Percentiles rank a stretch among this genome's conserved stretches.
Evolutionary conservation across 2,797 vertebrate species (phyloP).

Genomic region (Bovichtus diacanthus): DNA sequence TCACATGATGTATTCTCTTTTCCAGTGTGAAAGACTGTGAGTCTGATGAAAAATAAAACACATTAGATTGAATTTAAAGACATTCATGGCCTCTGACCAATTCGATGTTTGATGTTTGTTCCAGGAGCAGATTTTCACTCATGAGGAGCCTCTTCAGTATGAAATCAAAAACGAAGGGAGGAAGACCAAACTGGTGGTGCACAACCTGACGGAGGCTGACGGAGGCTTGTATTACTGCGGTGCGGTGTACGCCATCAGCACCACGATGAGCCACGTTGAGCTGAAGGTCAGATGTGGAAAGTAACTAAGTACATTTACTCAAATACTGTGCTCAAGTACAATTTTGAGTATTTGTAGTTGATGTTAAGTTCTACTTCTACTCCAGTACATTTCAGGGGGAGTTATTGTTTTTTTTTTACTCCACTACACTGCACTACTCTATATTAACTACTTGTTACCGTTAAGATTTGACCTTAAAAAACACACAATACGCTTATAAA

Average conservation of each 20-base stretch:
- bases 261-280: conserved; percentile 57
- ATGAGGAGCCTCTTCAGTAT: conserved; percentile 78
- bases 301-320: background rate
- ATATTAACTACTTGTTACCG: background rate
- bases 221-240: conserved; percentile 85
- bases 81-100: background rate
- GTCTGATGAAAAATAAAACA: background rate
- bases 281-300: conserved; percentile 79
- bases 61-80: background rate
- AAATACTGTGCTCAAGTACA: background rate
- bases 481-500: background rate
- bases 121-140: conserved; percentile 78
- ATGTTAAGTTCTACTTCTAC: background rate
- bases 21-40: background rate
- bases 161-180: conserved; percentile 33
- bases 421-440: background rate
- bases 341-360: background rate
- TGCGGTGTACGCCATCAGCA: conserved; percentile 82
- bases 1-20: background rate
- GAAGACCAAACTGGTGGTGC: conserved; percentile 81
- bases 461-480: background rate
- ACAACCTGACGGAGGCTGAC: conserved; percentile 81
- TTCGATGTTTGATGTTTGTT: background rate
- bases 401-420: background rate
- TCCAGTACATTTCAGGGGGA: too few relatives aligned